Conservation (phyloP, 2,888 invertebrate species). For the Xiphydria camelus region DNA sequence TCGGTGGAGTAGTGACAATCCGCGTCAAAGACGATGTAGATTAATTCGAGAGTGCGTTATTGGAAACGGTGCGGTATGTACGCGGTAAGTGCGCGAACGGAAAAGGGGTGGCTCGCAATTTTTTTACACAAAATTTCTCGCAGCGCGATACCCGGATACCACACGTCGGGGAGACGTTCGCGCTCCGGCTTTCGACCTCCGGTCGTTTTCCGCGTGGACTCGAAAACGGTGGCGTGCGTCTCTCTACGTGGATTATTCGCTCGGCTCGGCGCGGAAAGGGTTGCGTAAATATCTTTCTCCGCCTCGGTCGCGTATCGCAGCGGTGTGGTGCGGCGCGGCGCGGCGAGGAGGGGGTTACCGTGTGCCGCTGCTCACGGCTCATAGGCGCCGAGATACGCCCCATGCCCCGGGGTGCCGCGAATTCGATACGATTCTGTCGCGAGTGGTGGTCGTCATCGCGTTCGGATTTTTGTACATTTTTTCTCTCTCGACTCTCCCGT, state of each 20-base stretch:
- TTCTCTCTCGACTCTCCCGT: slow-evolving; percentile 13
- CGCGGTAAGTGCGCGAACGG: too few relatives aligned
- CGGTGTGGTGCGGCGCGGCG: slow-evolving; percentile 32
- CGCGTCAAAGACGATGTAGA: too few relatives aligned
- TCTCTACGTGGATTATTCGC: slow-evolving; percentile 1
- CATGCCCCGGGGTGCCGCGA: slow-evolving; percentile 20
- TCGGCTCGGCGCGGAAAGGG: slow-evolving; percentile 36
- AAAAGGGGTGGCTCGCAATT: too few relatives aligned
- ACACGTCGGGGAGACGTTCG: too few relatives aligned
- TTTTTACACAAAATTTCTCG: too few relatives aligned
- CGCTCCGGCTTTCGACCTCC: not conserved
- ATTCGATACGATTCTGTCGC: too few relatives aligned
- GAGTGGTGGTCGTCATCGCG: slow-evolving; percentile 25
- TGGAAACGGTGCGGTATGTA: too few relatives aligned
- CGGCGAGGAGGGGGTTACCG: too few relatives aligned
- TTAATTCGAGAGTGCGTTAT: too few relatives aligned
- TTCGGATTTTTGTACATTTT: slow-evolving; percentile 14
- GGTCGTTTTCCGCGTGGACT: not conserved
- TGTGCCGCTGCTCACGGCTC: too few relatives aligned
- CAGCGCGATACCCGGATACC: too few relatives aligned
- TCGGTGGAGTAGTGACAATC: too few relatives aligned
- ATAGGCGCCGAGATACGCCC: slow-evolving; percentile 39
- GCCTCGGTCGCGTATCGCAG: slow-evolving; percentile 22
- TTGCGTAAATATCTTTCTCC: slow-evolving; percentile 47
- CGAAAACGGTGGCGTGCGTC: not conserved